Base-by-base conservation (phyloP, 2,888 invertebrate genomes). In the Drosophila pseudotakahashii region DNA sequence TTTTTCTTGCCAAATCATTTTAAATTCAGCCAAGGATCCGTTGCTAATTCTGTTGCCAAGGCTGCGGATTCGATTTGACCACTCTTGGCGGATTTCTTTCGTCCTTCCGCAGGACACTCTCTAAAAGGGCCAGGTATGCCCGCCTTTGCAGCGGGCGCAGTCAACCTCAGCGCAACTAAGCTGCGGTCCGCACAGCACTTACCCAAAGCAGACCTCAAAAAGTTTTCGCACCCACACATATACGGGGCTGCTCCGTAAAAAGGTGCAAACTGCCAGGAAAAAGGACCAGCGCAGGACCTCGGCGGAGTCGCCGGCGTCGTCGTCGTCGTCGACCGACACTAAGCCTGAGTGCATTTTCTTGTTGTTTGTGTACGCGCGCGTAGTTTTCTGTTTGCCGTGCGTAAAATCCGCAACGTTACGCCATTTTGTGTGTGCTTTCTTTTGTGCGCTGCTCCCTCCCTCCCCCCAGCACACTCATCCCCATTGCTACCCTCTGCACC, bases 341-440 rank as follows among this genome's bases (percentile, higher is more conserved):
- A 84, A 84, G 84, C 84, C 87, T 85, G 88, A 85, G 85, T 85
- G 85, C 85, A 85, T 88, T 85, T 88, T 85, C 85, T 85, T 85
- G 88, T 85, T 82, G 82, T 85, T 66, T 85, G 81, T 84, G 84
- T 84, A 87, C 78, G 84, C 87, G 86, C 79, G 87, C 84, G 78
- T 81, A 87, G 84, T 81, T 79, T 81, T 78, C 66, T 87, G 84
- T 83, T 85, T 83, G 87, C 87, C 81, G 79, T 85, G 85, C 88
- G 88, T 85, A 85, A 85, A 85, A 85, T 85, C 84, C 84, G 84
- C 80, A 87, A 84, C 84, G 82, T 82, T 85, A 77, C 86, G 84
- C 85, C 84, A 81, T 87, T 84, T 84, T 80, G 78, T 87, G 84
- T 83, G 79, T 78, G 76, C 79, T 76, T 77, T 81, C 82, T 72